These are phyloP conservation scores for Lordiphosa andalusiaca DNA, from an alignment of 2,888 invertebrate genomes.

Conservation along the genomic window DNA sequence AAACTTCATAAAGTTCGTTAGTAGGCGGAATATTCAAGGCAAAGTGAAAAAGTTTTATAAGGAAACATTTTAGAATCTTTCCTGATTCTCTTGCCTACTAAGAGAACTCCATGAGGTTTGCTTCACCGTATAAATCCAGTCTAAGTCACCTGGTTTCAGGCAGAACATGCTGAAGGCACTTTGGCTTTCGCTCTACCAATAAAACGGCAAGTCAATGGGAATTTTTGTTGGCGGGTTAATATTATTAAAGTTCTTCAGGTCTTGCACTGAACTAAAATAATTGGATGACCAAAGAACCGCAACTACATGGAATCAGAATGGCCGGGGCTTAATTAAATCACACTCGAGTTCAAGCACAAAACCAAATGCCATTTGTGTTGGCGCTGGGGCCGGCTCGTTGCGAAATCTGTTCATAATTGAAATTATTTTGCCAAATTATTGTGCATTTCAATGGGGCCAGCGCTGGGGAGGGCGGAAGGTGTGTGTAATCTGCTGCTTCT, in stretches of 20 bases:
- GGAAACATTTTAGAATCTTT: too few species aligned
- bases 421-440: conserved; percentile 55
- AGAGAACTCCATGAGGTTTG: too few species aligned
- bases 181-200: too few species aligned
- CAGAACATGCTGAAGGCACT: too few species aligned
- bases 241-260: neutral
- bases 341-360: conserved; percentile 40
- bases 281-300: conserved; percentile 11
- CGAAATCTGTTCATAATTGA: conserved; percentile 58
- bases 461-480: conserved; percentile 6
- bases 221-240: too few species aligned
- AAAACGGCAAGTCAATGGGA: too few species aligned
- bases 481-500: conserved; percentile 26
- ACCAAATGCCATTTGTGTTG: conserved; percentile 35
- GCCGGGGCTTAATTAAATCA: conserved; percentile 52
- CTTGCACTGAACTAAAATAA: conserved; percentile 21
- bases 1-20: too few species aligned
- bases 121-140: too few species aligned
- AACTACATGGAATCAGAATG: conserved; percentile 13
- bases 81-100: too few species aligned
- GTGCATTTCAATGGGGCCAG: conserved; percentile 34
- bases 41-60: too few species aligned
- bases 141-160: too few species aligned
- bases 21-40: too few species aligned
- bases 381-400: conserved; percentile 1